Evolutionary conservation across 2,797 vertebrate genomes (phyloP).

Genomic region (Hydrocynus forskahlii): DNA sequence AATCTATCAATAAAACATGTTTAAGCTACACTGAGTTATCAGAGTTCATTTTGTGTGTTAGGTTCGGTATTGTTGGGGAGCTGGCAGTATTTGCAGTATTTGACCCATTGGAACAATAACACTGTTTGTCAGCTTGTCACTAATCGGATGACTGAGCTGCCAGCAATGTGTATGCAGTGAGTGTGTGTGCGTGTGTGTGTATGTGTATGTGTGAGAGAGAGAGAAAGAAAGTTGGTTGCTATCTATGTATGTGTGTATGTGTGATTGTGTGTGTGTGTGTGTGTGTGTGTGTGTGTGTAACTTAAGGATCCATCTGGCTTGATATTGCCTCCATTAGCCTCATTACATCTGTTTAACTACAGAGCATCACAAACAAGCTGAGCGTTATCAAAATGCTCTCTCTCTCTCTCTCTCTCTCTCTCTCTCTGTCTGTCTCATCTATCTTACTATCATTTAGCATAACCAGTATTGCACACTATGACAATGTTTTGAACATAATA

Average conservation of each 20-base stretch:
- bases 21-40: constrained; percentile 18
- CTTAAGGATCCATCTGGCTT: constrained; percentile 34
- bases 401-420: constrained; percentile 23
- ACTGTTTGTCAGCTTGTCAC: constrained; percentile 56
- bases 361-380: constrained; percentile 48
- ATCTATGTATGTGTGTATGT: constrained; percentile 40
- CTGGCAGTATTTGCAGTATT: constrained; percentile 43
- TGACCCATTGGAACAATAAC: constrained; percentile 52
- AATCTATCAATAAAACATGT: constrained; percentile 16
- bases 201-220: constrained; percentile 23
- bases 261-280: constrained; percentile 39
- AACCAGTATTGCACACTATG: not conserved
- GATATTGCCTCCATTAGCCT: constrained; percentile 59
- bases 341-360: constrained; percentile 55
- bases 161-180: constrained; percentile 17
- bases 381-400: constrained; percentile 39
- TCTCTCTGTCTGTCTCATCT: constrained; percentile 1
- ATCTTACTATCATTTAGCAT: not conserved
- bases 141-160: constrained; percentile 51
- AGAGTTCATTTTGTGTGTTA: constrained; percentile 29
- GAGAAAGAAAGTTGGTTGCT: constrained; percentile 47
- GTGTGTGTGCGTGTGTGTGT: constrained; percentile 30
- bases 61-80: constrained; percentile 26
- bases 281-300: constrained; percentile 47
- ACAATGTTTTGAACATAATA: constrained; percentile 1